Base-by-base conservation (phyloP, 2,113 vertebrate species). In the Diadophis punctatus region DNA sequence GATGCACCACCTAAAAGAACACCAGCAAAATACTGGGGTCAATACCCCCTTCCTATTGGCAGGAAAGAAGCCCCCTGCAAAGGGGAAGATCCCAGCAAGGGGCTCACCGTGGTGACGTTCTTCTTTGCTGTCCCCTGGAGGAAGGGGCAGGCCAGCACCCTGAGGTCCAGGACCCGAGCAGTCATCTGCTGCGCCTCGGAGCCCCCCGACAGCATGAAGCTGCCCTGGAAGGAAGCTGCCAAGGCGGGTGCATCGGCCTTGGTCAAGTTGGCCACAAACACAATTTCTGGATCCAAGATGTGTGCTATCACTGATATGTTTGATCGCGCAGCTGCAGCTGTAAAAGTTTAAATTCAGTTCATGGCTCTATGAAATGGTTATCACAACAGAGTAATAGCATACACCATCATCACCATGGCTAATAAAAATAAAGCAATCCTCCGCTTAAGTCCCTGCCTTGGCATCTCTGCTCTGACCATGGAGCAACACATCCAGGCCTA, bases 201-300 rank as follows among this genome's bases (percentile, higher is more conserved):
- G 1, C 97, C 96, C 1, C 93, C 94, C 20, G 96, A 96, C 8
- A 99, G 93, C 11, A 52, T 96, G n/a, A 99, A 96, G 93, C 98
- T 98, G 90, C 98, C 98, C 92, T 99, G 98, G 95, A 99, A 99
- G 0, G 98, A 99, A 52, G 98, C 98, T 8, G 98, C 97, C 8
- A 99, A 97, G 16, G 99, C 98, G 0, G 99, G 99, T 4, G 99
- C 98, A 18, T 99, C 98, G 0, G 98, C 98, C 74, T 95, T 98
- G 93, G 98, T 98, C 95, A 99, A 97, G 94, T 94, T 99, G 90
- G 99, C 99, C 91, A 99, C 99, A 93, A 99, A 99, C 3, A 99
- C 98, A 92, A 99, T 98, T 97, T 99, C 99, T 0, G 99, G 99
- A 95, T 99, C 98, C 94, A 98, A 96, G 86, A 99, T 97, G 91